Evolutionary conservation across 1,140 invertebrate species (phyloP), one percentile per base, ranked within the genome.

Genomic region (Brachionus koreanus): DNA sequence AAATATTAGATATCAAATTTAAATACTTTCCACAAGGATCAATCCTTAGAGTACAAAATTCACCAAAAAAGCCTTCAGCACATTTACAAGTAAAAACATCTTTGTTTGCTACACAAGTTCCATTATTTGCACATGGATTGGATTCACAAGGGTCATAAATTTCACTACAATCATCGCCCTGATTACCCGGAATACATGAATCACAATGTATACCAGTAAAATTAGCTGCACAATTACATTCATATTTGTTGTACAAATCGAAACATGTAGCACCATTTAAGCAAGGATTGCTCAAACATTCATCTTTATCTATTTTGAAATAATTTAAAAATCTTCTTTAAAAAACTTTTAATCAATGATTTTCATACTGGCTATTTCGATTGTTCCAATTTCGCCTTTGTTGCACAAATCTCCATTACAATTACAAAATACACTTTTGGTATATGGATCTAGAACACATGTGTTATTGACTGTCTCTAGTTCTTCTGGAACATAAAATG

Each of bases 211-310:
- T 35, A 19, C 81, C 81, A 33, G 81, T 82, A 72, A 37, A 82
- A 42, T 81, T 81, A 12, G 25, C 10, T 1, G 19, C 35, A 43
- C 77, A 81, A n/a, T 43, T 12, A 43, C 77, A 81, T n/a, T 57
- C 43, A 39, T 57, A 81, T 63, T 49, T 57, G 25, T 81, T 25
- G 13, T 61, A 37, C 61, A 39, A 39, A 67, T 81, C 76, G 5
- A 81, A 2, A 85, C 96, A 98, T 0, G 91, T 93, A 0, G 94
- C 96, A 37, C 93, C 93, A 86, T 97, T 95, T 82, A 92, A 89
- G 86, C 97, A 99, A 0, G 96, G 96, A 84, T 93, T 94, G 0
- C 94, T 95, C 86, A 96, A 96, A 86, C 97, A 99, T 87, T 97
- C 95, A 76, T 86, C 75, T 6, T 84, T 72, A 29, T 84, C 76